Conservation (phyloP, 2,888 invertebrate genomes). For the Periphyllus acericola region DNA sequence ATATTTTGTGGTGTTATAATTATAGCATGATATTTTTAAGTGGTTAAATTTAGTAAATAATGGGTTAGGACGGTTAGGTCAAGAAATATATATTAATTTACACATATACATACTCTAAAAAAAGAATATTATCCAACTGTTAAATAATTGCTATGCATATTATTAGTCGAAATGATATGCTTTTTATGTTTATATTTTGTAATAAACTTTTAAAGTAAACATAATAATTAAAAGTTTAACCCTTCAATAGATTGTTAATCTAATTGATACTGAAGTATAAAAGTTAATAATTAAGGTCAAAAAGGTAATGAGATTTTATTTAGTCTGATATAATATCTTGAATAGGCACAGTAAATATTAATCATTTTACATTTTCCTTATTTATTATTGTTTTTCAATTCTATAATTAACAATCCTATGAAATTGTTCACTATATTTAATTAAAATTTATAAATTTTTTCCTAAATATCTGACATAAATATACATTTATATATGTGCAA, state of each 20-base stretch:
- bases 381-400: not conserved
- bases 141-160: not conserved
- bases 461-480: not conserved
- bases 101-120: too few relatives aligned
- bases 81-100: too few relatives aligned
- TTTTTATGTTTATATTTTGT: not conserved
- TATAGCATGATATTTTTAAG: not conserved
- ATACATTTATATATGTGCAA: not conserved
- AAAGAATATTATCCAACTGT: too few relatives aligned
- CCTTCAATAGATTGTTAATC: not conserved
- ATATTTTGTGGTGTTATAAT: slow-evolving; percentile 2
- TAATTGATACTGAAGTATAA: not conserved
- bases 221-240: not conserved
- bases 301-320: not conserved
- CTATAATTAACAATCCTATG: not conserved
- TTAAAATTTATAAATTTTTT: not conserved
- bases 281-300: not conserved
- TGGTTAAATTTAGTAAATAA: not conserved
- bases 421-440: not conserved
- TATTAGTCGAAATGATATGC: not conserved
- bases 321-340: too few relatives aligned
- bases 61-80: slow-evolving; percentile 16
- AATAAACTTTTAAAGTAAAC: not conserved
- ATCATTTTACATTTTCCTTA: not conserved
- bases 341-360: too few relatives aligned